Conservation (phyloP, 2,888 invertebrate species). For the Desoria tigrina region DNA sequence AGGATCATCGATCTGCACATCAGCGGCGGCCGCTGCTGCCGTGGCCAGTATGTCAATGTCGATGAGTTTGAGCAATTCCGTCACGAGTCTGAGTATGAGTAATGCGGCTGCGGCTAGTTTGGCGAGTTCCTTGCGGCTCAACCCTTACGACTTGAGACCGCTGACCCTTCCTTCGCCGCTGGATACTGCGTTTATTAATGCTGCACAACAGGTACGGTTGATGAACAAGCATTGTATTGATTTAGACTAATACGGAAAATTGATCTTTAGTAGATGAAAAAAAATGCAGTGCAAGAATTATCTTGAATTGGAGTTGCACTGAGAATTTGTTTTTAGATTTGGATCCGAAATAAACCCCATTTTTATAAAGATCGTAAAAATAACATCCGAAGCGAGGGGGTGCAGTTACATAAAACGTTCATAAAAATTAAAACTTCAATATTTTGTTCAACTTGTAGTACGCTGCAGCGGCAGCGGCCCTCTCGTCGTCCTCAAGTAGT, state of each 20-base stretch:
- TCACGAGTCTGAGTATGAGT: constrained; percentile 23
- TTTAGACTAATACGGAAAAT: too few relatives aligned
- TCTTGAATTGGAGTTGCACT: too few relatives aligned
- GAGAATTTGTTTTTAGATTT: too few relatives aligned
- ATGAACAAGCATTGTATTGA: too few relatives aligned
- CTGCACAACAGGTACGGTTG: constrained; percentile 77
- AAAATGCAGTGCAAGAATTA: too few relatives aligned
- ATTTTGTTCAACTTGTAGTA: constrained; percentile 58
- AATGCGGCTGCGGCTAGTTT: constrained; percentile 59
- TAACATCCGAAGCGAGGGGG: too few relatives aligned
- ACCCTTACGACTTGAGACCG: constrained; percentile 51
- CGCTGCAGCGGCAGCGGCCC: constrained; percentile 60
- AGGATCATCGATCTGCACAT: constrained; percentile 21
- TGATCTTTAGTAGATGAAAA: too few relatives aligned
- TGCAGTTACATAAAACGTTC: not conserved
- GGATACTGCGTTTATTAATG: constrained; percentile 78
- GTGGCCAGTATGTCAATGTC: constrained; percentile 22
- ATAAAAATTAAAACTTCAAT: not conserved
- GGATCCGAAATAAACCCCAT: too few relatives aligned
- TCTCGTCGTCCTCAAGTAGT: constrained; percentile 42
- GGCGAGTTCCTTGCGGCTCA: constrained; percentile 47
- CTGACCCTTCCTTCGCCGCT: constrained; percentile 67
- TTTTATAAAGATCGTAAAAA: too few relatives aligned
- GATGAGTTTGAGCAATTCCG: not conserved
- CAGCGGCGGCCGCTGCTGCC: constrained; percentile 26